Percentiles rank a stretch among this genome's conserved stretches.
phyloP scores from a whole-genome alignment of 2,113 vertebrate species.

The Trogon surrucura region DNA sequence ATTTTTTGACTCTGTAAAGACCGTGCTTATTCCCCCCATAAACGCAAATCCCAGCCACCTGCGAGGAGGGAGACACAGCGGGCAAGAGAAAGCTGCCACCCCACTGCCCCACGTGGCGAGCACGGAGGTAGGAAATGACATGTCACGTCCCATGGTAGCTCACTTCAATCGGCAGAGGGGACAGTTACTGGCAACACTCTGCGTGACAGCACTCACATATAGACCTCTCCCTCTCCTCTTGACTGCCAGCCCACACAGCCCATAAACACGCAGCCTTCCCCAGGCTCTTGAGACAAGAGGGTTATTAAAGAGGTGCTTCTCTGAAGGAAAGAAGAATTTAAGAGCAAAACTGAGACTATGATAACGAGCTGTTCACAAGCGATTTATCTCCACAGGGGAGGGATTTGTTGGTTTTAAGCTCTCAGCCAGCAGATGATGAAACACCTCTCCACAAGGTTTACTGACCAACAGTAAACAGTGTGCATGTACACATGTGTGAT shows the following conservation, averaged over 20 bases:
- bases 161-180: background rate
- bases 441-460: background rate
- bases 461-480: background rate
- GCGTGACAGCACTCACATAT: background rate
- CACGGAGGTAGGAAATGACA: background rate
- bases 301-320: background rate
- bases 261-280: background rate
- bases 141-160: background rate
- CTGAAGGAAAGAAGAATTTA: background rate
- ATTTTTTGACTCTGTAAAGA: background rate
- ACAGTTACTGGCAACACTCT: background rate
- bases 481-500: rapidly evolving
- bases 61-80: rapidly evolving
- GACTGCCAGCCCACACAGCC: background rate
- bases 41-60: background rate
- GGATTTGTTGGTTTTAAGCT: constrained; percentile 45
- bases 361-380: constrained; percentile 43
- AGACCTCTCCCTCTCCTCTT: background rate
- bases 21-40: background rate
- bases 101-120: rapidly evolving
- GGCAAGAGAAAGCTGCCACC: background rate
- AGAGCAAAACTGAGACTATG: constrained; percentile 11
- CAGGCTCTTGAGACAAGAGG: background rate
- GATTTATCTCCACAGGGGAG: constrained; percentile 14
- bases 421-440: constrained; percentile 42